phyloP scores from a whole-genome alignment of 2,113 vertebrate genomes.

The Oreochromis aureus region DNA sequence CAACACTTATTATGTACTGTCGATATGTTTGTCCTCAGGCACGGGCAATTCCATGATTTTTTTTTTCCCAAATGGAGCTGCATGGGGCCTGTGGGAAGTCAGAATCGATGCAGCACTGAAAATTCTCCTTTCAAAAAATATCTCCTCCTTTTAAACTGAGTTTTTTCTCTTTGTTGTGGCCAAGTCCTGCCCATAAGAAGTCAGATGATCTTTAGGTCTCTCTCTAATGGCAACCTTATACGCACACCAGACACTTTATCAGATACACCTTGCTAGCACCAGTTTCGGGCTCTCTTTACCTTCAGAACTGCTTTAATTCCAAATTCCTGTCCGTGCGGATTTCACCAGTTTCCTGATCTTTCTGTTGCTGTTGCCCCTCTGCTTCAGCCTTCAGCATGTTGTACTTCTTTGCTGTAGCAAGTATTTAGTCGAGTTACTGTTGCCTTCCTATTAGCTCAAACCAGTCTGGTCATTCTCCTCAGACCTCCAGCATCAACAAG shows the following conservation, averaged over 20 bases:
- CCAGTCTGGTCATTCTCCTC: not conserved
- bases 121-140: not conserved
- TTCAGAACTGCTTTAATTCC: not conserved
- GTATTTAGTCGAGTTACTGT: not conserved
- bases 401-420: not conserved
- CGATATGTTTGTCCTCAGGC: not conserved
- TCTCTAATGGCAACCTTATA: not conserved
- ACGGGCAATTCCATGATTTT: not conserved
- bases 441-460: not conserved
- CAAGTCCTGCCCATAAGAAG: not conserved
- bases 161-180: not conserved
- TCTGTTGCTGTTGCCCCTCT: not conserved
- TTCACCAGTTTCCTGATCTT: not conserved
- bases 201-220: not conserved
- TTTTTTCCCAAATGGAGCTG: not conserved
- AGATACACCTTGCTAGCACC: not conserved
- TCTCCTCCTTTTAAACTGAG: rapidly evolving
- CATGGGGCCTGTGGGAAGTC: not conserved
- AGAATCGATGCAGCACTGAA: not conserved
- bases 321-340: rapidly evolving
- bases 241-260: not conserved
- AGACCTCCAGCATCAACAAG: not conserved
- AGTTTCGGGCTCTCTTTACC: not conserved
- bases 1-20: not conserved
- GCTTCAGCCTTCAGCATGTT: not conserved